These are phyloP conservation scores for Dissostichus mawsoni DNA, from an alignment of 2,113 vertebrate genomes.

Conservation along the genomic window DNA sequence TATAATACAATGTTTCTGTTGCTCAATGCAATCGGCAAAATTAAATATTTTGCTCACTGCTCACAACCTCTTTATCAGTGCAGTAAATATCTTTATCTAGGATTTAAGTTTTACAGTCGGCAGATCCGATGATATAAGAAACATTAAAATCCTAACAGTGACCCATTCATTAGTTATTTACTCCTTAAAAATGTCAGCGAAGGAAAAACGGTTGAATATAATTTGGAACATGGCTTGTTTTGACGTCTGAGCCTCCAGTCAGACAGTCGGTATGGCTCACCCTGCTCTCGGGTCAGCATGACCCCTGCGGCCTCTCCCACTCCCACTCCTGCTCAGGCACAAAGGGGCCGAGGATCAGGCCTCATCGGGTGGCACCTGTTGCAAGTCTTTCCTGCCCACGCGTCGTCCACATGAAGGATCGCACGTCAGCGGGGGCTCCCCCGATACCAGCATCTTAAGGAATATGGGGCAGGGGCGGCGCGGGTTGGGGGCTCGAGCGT, in stretches of 20 bases:
- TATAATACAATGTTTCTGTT: not conserved
- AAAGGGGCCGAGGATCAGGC: conserved; percentile 71
- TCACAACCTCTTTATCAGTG: not conserved
- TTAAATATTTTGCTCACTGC: not conserved
- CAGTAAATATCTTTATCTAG: not conserved
- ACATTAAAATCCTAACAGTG: conserved; percentile 6
- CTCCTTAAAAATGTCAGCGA: conserved; percentile 53
- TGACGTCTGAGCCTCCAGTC: conserved; percentile 61
- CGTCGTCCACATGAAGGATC: conserved; percentile 83
- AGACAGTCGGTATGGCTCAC: conserved; percentile 60
- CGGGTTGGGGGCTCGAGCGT: conserved; percentile 43
- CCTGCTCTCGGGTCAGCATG: conserved; percentile 70
- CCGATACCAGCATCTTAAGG: conserved; percentile 50
- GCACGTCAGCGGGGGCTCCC: conserved; percentile 68
- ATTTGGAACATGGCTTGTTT: conserved; percentile 55
- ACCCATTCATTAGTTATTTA: conserved; percentile 36
- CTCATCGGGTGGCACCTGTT: conserved; percentile 81
- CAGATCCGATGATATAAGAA: not conserved
- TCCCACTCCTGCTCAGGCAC: conserved; percentile 81
- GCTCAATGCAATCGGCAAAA: not conserved
- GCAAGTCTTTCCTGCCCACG: conserved; percentile 80
- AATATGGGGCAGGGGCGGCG: conserved; percentile 55
- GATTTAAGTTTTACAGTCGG: conserved; percentile 6
- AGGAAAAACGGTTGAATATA: conserved; percentile 56
- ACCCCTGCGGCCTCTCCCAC: conserved; percentile 83